Evolutionary conservation across 2,888 invertebrate species (phyloP).

Genomic region (Tetheella fluctuosa): DNA sequence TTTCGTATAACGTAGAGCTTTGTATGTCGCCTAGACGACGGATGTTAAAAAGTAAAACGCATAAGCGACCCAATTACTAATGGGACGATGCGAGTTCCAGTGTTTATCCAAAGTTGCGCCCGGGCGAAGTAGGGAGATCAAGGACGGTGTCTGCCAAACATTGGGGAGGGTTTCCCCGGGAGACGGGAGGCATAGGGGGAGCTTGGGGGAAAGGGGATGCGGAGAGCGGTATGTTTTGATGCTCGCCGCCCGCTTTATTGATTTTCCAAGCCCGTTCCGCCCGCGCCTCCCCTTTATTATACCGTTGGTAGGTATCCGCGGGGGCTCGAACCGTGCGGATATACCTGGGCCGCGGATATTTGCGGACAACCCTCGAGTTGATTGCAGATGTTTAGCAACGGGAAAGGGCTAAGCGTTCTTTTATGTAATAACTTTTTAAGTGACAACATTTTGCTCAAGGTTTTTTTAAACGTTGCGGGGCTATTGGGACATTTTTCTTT

Average conservation of each 20-base stretch:
- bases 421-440: background rate
- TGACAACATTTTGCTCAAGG: background rate
- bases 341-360: background rate
- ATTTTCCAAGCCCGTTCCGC: conserved; percentile 72
- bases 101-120: conserved; percentile 81
- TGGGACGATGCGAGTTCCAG: conserved; percentile 72
- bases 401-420: background rate
- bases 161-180: conserved; percentile 81
- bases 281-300: conserved; percentile 70
- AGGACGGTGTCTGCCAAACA: conserved; percentile 84
- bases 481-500: background rate
- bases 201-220: conserved; percentile 37
- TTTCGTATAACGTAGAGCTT: conserved; percentile 15
- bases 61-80: conserved; percentile 79
- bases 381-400: background rate
- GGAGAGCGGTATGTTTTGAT: conserved; percentile 78
- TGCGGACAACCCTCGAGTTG: conserved; percentile 1
- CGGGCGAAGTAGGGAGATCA: conserved; percentile 78
- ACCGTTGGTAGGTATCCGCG: conserved; percentile 59
- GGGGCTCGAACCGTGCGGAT: conserved; percentile 16
- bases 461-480: background rate
- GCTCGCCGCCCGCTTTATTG: conserved; percentile 80
- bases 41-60: conserved; percentile 59
- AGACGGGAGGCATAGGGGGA: conserved; percentile 49
- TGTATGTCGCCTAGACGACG: conserved; percentile 45